Conservation (phyloP, 2,113 vertebrate genomes). For the Scomber colias region DNA sequence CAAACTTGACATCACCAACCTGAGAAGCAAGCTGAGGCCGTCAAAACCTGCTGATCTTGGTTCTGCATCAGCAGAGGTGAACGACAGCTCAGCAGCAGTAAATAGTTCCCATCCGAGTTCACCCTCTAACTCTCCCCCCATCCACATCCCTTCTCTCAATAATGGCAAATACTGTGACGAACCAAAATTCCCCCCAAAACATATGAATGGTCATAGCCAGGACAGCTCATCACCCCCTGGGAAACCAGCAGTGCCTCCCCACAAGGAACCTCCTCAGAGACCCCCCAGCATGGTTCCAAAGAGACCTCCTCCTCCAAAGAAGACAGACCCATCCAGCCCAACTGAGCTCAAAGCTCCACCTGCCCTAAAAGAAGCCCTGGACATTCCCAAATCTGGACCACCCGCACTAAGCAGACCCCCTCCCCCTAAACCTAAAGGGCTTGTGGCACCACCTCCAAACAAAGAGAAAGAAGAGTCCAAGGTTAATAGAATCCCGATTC, state of each 20-base stretch:
- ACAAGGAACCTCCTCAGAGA: slow-evolving; percentile 86
- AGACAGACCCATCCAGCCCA: slow-evolving; percentile 78
- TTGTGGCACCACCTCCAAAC: slow-evolving; percentile 55
- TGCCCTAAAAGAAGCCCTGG: slow-evolving; percentile 78
- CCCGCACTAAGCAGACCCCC: slow-evolving; percentile 87
- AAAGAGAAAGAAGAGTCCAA: slow-evolving; percentile 88
- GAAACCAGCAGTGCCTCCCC: slow-evolving; percentile 74
- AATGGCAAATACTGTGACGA: slow-evolving; percentile 74
- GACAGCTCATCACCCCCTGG: slow-evolving; percentile 63
- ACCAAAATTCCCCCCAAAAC: slow-evolving; percentile 82
- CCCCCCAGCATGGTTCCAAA: slow-evolving; percentile 88
- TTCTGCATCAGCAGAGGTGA: slow-evolving; percentile 49
- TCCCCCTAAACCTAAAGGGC: slow-evolving; percentile 93
- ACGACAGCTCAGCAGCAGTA: slow-evolving; percentile 28
- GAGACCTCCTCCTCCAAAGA: slow-evolving; percentile 96
- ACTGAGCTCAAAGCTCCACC: slow-evolving; percentile 79
- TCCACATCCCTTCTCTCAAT: slow-evolving; percentile 59
- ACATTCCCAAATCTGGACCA: slow-evolving; percentile 67
- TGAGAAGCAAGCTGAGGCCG: slow-evolving; percentile 95
- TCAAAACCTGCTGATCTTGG: slow-evolving; percentile 88
- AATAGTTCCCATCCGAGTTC: slow-evolving; percentile 34
- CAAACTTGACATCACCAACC: slow-evolving; percentile 92
- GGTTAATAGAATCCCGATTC: slow-evolving; percentile 83
- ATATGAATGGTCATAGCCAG: slow-evolving; percentile 83
- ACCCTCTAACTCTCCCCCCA: slow-evolving; percentile 45